Conservation (phyloP, 1,140 invertebrate species). For the Pogonus chalceus region DNA sequence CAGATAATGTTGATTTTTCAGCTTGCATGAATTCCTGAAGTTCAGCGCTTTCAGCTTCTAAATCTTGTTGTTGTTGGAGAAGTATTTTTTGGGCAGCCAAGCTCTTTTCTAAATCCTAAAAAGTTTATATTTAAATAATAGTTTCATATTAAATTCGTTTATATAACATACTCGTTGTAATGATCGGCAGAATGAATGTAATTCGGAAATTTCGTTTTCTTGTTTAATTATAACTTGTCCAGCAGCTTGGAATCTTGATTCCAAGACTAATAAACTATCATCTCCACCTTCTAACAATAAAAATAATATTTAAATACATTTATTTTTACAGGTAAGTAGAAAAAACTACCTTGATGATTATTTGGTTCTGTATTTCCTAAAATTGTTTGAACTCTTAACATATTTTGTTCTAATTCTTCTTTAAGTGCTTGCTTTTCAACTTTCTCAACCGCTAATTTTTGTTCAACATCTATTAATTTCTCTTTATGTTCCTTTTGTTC, state of each 20-base stretch:
- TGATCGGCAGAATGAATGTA: conserved; percentile 53
- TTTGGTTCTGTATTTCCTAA: conserved; percentile 33
- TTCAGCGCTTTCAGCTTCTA: conserved; percentile 58
- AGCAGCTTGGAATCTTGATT: conserved; percentile 61
- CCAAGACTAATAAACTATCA: conserved; percentile 61
- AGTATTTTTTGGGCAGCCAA: conserved; percentile 54
- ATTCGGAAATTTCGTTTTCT: conserved; percentile 61
- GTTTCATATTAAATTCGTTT: background rate
- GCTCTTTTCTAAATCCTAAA: conserved; percentile 54
- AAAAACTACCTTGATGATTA: background rate
- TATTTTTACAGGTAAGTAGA: background rate
- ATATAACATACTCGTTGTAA: conserved; percentile 45
- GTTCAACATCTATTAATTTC: conserved; percentile 39
- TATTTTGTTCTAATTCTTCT: conserved; percentile 60
- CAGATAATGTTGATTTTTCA: conserved; percentile 59
- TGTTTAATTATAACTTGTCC: conserved; percentile 62
- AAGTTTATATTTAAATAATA: conserved; percentile 10
- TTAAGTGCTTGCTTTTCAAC: conserved; percentile 59
- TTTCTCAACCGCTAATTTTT: conserved; percentile 49
- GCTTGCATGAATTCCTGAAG: conserved; percentile 68
- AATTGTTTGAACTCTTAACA: conserved; percentile 59
- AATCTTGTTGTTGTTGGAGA: conserved; percentile 57
- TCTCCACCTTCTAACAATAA: conserved; percentile 30
- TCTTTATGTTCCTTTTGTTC: conserved; percentile 35
- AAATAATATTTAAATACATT: conserved; percentile 1